Base-by-base conservation (phyloP, 1,140 invertebrate genomes). In the Belonocnema kinseyi region DNA sequence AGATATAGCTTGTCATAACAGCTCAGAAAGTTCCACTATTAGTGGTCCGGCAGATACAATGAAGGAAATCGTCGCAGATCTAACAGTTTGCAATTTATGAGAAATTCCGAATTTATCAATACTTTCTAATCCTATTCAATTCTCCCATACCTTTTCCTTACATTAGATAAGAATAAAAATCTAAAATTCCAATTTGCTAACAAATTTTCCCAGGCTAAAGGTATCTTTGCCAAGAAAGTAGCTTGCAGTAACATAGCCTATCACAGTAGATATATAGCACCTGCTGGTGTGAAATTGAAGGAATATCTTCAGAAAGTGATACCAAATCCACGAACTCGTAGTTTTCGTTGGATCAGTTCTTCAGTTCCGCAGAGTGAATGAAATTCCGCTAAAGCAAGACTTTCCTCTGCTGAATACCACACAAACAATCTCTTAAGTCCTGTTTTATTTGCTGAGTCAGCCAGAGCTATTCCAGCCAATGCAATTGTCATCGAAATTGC, bases 1-100 rank as follows among this genome's bases (percentile, higher is more conserved):
- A 86, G 95, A 96, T 83, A 94, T 97, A 0, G 97, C 97, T 16
- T 98, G 97, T 90, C 96, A 97, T 89, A 98, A 98, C 87, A 93
- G 95, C 2, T 91, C 93, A 2, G 95, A 97, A 82, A 97, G 95
- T 50, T 95, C 96, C 40, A 98, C 97, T 0, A 94, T 98, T 70
- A 97, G 97, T 8, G 97, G 97, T 4, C 96, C 96, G 3, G 93
- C 93, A 51, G 94, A 95, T 40, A 92, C 93, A 51, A 94, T 97
- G 82, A 91, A 92, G 76, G 88, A 88, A 46, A 96, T 97, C 87
- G 94, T 97, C 0, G 92, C 92, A 7, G 90, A 96, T 80, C 86
- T 97, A 6, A 93, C 95, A 84, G 88, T 80, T 11, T 16, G 33
- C n/a, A 58, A 11, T 10, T 19, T 10, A 19, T 72, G 40, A 10